phyloP scores from a whole-genome alignment of 2,113 vertebrate genomes.

The Leuciscus idus region DNA sequence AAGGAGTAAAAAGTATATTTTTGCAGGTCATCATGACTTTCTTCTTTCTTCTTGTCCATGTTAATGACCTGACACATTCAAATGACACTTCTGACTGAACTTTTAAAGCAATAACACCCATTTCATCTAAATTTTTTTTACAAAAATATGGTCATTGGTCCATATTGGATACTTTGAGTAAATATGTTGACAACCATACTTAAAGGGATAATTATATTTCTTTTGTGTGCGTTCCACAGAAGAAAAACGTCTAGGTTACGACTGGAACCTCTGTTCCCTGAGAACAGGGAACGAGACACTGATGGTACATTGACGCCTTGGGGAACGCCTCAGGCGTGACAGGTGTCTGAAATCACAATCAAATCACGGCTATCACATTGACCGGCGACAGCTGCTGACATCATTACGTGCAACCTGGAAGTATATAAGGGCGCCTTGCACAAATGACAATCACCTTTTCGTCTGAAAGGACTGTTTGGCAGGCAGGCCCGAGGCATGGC shows the following conservation, averaged over 20 bases:
- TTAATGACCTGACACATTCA: neutral
- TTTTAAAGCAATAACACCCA: neutral
- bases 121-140: neutral
- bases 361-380: no score
- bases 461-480: no score
- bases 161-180: conserved; percentile 4
- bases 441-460: no score
- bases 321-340: no score
- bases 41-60: neutral
- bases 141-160: neutral
- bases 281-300: no score
- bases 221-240: neutral
- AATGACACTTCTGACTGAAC: neutral
- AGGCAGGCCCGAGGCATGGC: no score
- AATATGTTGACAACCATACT: neutral
- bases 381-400: no score
- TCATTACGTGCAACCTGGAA: no score
- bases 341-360: no score
- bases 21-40: neutral
- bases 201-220: conserved; percentile 8
- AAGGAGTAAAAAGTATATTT: neutral
- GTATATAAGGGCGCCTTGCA: no score
- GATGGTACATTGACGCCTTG: no score
- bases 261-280: no score
- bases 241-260: neutral